These are phyloP conservation scores for Lucilia sericata DNA, from an alignment of 1,140 invertebrate genomes.

Conservation along the genomic window DNA sequence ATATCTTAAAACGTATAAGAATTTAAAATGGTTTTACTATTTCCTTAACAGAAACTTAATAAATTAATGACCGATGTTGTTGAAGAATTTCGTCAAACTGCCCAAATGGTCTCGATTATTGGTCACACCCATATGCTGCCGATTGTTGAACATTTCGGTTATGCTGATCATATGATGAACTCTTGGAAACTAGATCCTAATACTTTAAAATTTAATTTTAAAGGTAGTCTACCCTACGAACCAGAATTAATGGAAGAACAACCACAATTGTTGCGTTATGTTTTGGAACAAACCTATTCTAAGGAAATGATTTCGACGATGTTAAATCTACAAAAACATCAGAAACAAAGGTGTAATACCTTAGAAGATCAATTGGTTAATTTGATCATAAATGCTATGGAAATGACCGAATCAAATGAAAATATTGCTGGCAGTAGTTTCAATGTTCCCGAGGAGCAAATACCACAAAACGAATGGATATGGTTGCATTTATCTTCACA, in stretches of 20 bases:
- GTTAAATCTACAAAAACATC: conserved; percentile 84
- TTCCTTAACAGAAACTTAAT: conserved; percentile 78
- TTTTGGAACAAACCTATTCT: conserved; percentile 95
- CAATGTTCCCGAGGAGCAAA: conserved; percentile 62
- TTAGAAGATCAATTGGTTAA: conserved; percentile 95
- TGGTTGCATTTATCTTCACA: conserved; percentile 96
- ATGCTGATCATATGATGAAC: conserved; percentile 87
- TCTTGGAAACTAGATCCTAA: conserved; percentile 92
- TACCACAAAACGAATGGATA: conserved; percentile 72
- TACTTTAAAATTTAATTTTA: conserved; percentile 88
- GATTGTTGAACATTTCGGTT: conserved; percentile 92
- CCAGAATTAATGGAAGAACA: conserved; percentile 91
- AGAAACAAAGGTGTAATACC: conserved; percentile 89
- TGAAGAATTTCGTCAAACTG: conserved; percentile 89
- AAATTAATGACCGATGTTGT: conserved; percentile 89
- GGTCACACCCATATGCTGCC: conserved; percentile 91
- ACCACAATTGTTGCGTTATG: conserved; percentile 87
- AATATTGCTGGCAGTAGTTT: conserved; percentile 60
- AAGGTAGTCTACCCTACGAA: conserved; percentile 92
- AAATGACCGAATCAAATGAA: conserved; percentile 82
- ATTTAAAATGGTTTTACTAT: conserved; percentile 27
- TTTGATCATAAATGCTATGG: conserved; percentile 91
- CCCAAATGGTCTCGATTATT: conserved; percentile 95
- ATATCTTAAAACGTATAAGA: neutral
- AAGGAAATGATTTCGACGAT: conserved; percentile 96